Evolutionary conservation across 2,797 vertebrate genomes (phyloP).

Genomic region (Hydrolagus colliei): DNA sequence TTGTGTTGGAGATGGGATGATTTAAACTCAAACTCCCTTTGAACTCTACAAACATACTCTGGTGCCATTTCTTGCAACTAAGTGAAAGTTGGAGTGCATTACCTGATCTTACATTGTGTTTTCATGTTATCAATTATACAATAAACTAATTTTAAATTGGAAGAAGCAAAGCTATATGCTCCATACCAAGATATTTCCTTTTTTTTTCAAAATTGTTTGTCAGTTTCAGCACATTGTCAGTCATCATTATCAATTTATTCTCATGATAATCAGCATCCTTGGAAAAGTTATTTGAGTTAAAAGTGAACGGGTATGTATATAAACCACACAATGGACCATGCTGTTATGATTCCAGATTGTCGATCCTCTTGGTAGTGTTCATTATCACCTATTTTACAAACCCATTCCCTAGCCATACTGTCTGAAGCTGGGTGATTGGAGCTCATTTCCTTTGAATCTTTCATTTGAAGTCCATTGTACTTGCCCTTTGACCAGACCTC

Average conservation of each 20-base stretch:
- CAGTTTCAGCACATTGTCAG: too few species aligned
- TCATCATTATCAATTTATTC: too few species aligned
- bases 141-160: background rate
- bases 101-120: background rate
- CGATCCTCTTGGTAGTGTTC: background rate
- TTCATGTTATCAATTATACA: background rate
- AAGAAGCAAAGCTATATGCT: background rate
- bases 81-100: background rate
- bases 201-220: too few species aligned
- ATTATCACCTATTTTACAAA: constrained; percentile 26
- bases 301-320: background rate
- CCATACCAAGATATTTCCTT: background rate
- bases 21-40: background rate
- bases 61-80: background rate
- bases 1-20: background rate
- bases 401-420: constrained; percentile 27
- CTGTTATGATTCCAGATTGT: constrained; percentile 11
- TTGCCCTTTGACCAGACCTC: constrained; percentile 37
- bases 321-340: background rate
- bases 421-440: constrained; percentile 25
- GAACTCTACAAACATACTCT: background rate
- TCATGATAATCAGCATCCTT: too few species aligned
- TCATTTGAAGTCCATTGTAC: constrained; percentile 30
- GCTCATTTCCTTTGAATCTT: constrained; percentile 28
- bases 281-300: background rate